Base-by-base conservation (phyloP, 2,888 invertebrate species). In the Latrodectus hesperus region DNA sequence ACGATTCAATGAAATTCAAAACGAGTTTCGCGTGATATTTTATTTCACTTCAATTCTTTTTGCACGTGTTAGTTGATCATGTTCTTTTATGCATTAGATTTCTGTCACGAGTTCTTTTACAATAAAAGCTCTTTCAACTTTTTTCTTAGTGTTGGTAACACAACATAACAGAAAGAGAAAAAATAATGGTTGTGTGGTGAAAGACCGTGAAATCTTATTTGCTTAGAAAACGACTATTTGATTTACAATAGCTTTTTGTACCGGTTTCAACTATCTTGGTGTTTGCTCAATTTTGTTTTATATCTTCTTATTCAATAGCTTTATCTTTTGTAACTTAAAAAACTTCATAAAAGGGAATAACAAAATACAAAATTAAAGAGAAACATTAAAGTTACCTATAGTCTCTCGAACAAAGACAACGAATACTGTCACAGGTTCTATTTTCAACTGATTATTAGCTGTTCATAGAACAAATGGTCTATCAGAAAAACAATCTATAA, bases 191-290 rank as follows among this genome's bases (percentile, higher is more conserved):
- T 0, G 60, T n/a, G 10, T 38, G 60, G 60, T n/a, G n/a, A n/a
- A 60, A 60, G n/a, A 60, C 60, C 60, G 60, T 60, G 60, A 60
- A 60, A 60, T 60, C 60, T 60, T 11, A n/a, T 60, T 60, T 60
- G 60, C 10, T 12, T 60, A 16, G n/a, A 60, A 60, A n/a, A 60
- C n/a, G 38, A 16, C 8, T 16, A n/a, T 60, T 60, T 60, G 60
- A 60, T 60, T 60, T 60, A 60, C 60, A 60, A n/a, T 60, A 4
- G 60, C n/a, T 12, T n/a, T 11, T 60, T 60, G 60, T 60, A 60
- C 60, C 16, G 60, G n/a, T 60, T 12, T 60, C 6, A 12, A 60
- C 60, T 11, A 11, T 60, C n/a, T n/a, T 38, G 38, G 6, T 4
- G 4, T 38, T 6, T 38, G 6, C 38, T 38, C 38, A 38, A 38